phyloP scores from a whole-genome alignment of 2,113 vertebrate species.

The Epinephelus lanceolatus region DNA sequence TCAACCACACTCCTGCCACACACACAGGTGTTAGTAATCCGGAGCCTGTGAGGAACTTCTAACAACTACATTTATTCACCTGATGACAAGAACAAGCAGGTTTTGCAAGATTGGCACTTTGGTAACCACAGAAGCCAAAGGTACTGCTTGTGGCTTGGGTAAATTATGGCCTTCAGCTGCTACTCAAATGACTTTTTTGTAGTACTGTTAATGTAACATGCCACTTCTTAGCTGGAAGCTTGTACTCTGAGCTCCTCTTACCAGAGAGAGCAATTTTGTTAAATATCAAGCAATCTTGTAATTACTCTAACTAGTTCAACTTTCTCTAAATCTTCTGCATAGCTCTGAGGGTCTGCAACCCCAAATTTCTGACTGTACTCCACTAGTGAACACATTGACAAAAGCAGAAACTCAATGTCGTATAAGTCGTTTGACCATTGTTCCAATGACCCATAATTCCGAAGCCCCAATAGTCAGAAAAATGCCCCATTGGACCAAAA shows the following conservation, averaged over 20 bases:
- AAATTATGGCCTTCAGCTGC: conserved; percentile 39
- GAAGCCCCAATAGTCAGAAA: too few relatives aligned
- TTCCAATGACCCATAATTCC: too few relatives aligned
- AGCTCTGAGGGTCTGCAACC: not conserved
- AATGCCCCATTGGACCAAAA: too few relatives aligned
- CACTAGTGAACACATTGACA: not conserved
- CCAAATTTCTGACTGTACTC: not conserved
- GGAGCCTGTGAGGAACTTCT: not conserved
- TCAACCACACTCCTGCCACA: conserved; percentile 9
- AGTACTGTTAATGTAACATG: not conserved
- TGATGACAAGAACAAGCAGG: conserved; percentile 8
- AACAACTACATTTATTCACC: not conserved
- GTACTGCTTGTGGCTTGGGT: conserved; percentile 27
- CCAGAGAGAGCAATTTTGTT: not conserved
- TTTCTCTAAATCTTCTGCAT: not conserved
- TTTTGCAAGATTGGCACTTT: conserved; percentile 10
- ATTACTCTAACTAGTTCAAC: not conserved
- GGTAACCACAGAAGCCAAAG: conserved; percentile 51
- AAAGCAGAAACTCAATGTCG: not conserved
- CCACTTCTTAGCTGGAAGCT: not conserved
- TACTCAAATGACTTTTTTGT: not conserved
- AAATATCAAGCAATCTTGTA: not conserved
- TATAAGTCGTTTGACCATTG: too few relatives aligned
- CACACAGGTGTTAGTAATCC: conserved; percentile 3
- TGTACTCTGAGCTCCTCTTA: not conserved